phyloP scores from a whole-genome alignment of 2,888 invertebrate genomes.

The Acronicta aceris region DNA sequence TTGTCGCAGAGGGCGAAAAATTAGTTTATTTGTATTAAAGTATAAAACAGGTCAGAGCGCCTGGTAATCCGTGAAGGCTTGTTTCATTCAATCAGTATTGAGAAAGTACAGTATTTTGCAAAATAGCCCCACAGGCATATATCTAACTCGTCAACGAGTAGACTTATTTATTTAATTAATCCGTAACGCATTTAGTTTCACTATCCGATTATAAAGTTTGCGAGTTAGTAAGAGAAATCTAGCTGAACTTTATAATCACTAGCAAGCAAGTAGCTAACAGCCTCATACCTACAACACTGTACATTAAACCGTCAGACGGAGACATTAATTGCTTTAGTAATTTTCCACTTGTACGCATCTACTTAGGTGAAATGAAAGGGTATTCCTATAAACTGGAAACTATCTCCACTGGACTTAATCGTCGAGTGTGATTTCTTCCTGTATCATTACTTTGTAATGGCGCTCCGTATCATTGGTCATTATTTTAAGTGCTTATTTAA shows the following conservation, averaged over 20 bases:
- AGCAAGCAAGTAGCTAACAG: no score
- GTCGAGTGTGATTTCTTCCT: constrained; percentile 30
- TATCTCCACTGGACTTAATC: constrained; percentile 16
- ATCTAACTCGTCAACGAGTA: no score
- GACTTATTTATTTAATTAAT: no score
- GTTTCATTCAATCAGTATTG: no score
- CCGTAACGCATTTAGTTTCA: no score
- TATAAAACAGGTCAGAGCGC: no score
- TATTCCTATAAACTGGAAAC: constrained; percentile 11
- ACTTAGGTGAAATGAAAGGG: constrained; percentile 33
- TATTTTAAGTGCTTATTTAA: constrained; percentile 2
- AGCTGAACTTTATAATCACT: no score
- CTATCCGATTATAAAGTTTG: background rate
- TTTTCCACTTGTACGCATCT: constrained; percentile 4
- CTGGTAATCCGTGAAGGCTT: no score
- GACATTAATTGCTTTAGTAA: constrained; percentile 2
- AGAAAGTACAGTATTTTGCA: no score
- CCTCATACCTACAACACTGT: background rate
- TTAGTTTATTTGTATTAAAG: no score
- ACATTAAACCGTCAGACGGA: background rate
- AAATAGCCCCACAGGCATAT: no score
- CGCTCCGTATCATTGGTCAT: constrained; percentile 2
- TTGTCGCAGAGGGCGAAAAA: no score
- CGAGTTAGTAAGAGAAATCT: background rate
- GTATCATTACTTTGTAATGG: constrained; percentile 25